Conservation (phyloP, 2,888 invertebrate species). For the Willowsia nigromaculata region DNA sequence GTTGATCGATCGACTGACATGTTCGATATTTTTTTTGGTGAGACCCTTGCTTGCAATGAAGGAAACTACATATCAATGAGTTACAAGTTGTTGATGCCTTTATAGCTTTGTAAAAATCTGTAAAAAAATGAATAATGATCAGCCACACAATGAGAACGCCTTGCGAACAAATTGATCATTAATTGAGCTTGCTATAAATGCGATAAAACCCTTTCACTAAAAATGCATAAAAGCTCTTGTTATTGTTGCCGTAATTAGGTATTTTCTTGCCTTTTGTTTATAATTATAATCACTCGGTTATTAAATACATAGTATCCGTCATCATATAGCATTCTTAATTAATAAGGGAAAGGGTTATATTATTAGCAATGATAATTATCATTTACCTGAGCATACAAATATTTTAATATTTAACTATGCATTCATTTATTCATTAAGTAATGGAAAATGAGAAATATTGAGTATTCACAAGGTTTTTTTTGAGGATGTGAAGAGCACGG, state of each 20-base stretch:
- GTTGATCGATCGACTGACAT: constrained; percentile 4
- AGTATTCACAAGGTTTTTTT: background rate
- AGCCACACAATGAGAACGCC: constrained; percentile 28
- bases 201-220: constrained; percentile 48
- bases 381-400: background rate
- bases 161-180: constrained; percentile 45
- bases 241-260: constrained; percentile 38
- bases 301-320: background rate
- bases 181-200: constrained; percentile 21
- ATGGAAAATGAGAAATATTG: background rate
- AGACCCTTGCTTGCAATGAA: background rate
- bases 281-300: constrained; percentile 26
- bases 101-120: constrained; percentile 10
- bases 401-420: no score
- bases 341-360: constrained; percentile 59
- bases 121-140: constrained; percentile 40
- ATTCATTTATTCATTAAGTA: background rate
- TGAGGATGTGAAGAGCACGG: background rate
- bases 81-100: constrained; percentile 39
- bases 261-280: background rate
- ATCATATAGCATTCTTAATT: constrained; percentile 51
- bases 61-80: background rate
- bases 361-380: constrained; percentile 59
- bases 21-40: background rate
- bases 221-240: background rate